Percentiles rank a stretch among this genome's conserved stretches.
Conservation (phyloP, 2,888 invertebrate genomes). For the Xylophagus ater region DNA sequence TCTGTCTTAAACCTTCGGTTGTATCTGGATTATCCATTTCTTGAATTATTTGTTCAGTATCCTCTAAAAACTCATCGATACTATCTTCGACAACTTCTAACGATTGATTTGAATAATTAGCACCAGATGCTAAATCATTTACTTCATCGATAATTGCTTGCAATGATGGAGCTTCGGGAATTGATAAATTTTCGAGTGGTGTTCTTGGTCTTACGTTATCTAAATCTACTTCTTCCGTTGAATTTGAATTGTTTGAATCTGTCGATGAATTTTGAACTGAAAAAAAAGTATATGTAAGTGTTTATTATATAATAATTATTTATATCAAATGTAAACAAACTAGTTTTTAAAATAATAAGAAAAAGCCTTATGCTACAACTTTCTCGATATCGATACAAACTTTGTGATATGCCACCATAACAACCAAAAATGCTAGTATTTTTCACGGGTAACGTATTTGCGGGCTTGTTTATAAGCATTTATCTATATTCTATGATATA, state of each 20-base stretch:
- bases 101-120: constrained; percentile 5
- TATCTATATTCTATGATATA: too few species aligned
- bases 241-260: constrained; percentile 28
- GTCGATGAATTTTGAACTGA: constrained; percentile 14
- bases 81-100: constrained; percentile 20
- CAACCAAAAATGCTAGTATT: too few species aligned
- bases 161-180: constrained; percentile 21
- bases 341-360: constrained; percentile 14
- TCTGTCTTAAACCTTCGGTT: constrained; percentile 18
- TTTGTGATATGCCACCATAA: too few species aligned
- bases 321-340: neutral
- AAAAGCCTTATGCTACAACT: constrained; percentile 17
- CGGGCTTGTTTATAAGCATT: too few species aligned
- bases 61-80: constrained; percentile 19
- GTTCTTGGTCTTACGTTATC: constrained; percentile 16
- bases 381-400: too few species aligned
- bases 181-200: constrained; percentile 11
- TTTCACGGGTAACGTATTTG: too few species aligned
- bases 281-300: too few species aligned
- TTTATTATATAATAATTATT: neutral
- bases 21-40: constrained; percentile 21
- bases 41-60: constrained; percentile 20
- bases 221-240: constrained; percentile 34
- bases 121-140: constrained; percentile 18
- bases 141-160: constrained; percentile 27